Base-by-base conservation (phyloP, 2,113 vertebrate species). In the Rhea americana region DNA sequence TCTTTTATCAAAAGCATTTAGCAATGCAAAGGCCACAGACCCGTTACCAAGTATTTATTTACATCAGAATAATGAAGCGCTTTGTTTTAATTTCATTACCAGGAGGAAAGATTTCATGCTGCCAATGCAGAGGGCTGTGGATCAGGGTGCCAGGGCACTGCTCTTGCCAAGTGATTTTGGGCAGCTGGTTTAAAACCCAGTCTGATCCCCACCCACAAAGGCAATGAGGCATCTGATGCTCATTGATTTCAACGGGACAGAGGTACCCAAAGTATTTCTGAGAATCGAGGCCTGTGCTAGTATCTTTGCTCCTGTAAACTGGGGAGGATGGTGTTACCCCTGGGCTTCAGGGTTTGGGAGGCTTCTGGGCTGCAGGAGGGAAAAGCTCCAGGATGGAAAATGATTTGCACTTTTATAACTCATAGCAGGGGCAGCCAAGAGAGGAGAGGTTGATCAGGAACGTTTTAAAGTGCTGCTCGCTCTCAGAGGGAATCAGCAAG, bases 291-390 rank as follows among this genome's bases (percentile, higher is more conserved):
- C 22, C 26, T 28, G 28, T 12, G 30, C 17, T 35, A 20, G 78
- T 32, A 45, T 47, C 61, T 62, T 26, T 35, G 41, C 2, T 56
- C 25, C 55, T 68, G 48, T 37, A 62, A 68, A 12, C 10, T 14
- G 61, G 18, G 25, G 35, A 26, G 15, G 59, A 63, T 15, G 13
- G 3, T n/a, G 32, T 21, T 50, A 2, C 9, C 47, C 0, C 0
- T 9, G 24, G 30, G 82, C 8, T 71, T 53, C 59, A 63, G 19
- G 20, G n/a, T 47, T 20, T 53, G 58, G 56, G 63, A 41, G 26
- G 30, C 15, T 73, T 43, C 55, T 32, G 28, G 28, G 28, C 28
- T 32, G 28, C 16, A 32, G 59, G n/a, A 35, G n/a, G 59, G 32
- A 22, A 61, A 61, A 32, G 11, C 16, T 78, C 25, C 80, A 56